Conservation (phyloP, 2,888 invertebrate species). For the Diaphora mendica region DNA sequence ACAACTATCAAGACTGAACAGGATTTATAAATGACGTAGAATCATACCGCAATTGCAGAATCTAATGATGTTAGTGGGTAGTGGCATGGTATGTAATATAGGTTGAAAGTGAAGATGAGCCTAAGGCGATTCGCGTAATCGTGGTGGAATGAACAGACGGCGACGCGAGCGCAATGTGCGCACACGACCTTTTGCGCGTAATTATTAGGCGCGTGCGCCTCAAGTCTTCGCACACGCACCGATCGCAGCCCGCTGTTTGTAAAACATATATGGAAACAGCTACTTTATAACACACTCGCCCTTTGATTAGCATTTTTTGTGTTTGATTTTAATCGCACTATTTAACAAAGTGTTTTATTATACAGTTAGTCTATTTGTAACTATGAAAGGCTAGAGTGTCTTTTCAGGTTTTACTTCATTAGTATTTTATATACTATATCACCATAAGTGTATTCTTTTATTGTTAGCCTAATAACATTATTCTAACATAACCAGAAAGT, state of each 20-base stretch:
- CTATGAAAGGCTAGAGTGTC: neutral
- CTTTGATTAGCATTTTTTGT: constrained; percentile 74
- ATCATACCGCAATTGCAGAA: constrained; percentile 29
- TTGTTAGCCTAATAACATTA: neutral
- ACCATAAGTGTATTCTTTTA: neutral
- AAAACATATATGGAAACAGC: constrained; percentile 73
- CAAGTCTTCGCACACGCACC: constrained; percentile 57
- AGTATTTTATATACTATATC: neutral
- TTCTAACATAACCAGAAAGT: neutral
- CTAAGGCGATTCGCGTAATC: constrained; percentile 41
- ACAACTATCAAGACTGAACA: constrained; percentile 11
- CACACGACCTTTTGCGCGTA: constrained; percentile 82
- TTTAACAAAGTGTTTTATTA: constrained; percentile 61
- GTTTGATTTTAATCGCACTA: constrained; percentile 71
- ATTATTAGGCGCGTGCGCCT: constrained; percentile 81
- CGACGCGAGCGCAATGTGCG: constrained; percentile 75
- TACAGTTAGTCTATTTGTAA: constrained; percentile 21
- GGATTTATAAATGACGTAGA: constrained; percentile 23
- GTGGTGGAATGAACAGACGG: constrained; percentile 46
- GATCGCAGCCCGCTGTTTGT: constrained; percentile 52
- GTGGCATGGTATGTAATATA: constrained; percentile 17
- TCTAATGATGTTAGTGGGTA: constrained; percentile 39
- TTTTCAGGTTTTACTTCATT: neutral
- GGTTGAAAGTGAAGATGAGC: constrained; percentile 49
- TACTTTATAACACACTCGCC: constrained; percentile 70